Conservation (phyloP, 2,797 vertebrate species). For the Hylomyscus alleni region DNA sequence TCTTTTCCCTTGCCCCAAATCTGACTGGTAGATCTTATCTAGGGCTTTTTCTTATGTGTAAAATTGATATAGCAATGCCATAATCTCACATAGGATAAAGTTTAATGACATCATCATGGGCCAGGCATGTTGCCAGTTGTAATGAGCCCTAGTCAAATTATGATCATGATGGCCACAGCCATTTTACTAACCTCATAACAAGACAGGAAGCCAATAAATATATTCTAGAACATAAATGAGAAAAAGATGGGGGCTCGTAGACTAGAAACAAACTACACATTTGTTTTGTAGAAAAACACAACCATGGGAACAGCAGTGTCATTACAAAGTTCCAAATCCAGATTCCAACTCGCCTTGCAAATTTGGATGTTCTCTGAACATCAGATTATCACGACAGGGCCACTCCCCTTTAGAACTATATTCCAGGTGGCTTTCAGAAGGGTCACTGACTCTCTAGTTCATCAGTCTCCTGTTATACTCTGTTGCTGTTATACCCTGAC, state of each 20-base stretch:
- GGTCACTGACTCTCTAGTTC: neutral
- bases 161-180: too few species aligned
- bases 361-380: neutral
- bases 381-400: neutral
- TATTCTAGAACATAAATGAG: neutral
- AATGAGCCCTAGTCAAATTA: neutral
- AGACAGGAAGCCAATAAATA: neutral
- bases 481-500: neutral
- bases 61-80: neutral
- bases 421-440: neutral
- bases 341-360: neutral
- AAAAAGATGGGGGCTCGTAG: neutral
- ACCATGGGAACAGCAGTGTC: neutral
- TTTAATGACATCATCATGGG: neutral
- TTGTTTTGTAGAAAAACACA: neutral
- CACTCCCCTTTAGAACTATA: neutral
- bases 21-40: neutral
- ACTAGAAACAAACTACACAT: neutral
- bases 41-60: neutral
- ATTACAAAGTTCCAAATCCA: neutral
- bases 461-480: neutral
- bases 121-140: neutral
- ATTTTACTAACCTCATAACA: neutral
- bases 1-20: neutral
- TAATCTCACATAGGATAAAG: neutral